Evolutionary conservation across 2,113 vertebrate genomes (phyloP).

Genomic region (Pygoscelis adeliae): DNA sequence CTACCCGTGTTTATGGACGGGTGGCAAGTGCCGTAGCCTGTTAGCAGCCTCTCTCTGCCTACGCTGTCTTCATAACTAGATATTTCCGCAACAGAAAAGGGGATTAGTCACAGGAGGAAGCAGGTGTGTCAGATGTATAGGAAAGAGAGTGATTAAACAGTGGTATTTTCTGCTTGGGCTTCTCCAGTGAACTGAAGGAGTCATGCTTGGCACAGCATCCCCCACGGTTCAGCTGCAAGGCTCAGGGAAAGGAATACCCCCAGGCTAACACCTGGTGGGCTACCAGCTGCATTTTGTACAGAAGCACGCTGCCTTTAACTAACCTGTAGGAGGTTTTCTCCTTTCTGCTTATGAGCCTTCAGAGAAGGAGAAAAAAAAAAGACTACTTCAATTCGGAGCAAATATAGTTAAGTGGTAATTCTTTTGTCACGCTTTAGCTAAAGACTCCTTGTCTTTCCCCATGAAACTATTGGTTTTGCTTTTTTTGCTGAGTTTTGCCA

Average conservation of each 20-base stretch:
- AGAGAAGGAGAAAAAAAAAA: not conserved
- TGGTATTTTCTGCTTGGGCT: conserved; percentile 17
- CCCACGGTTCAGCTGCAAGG: not conserved
- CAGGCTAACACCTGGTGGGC: conserved; percentile 1
- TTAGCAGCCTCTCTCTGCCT: not conserved
- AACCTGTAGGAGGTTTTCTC: not conserved
- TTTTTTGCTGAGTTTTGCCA: not conserved
- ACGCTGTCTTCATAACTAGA: not conserved
- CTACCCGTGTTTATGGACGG: not conserved
- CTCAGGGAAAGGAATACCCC: not conserved
- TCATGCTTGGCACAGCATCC: not conserved
- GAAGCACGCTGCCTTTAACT: not conserved
- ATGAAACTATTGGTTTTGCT: not conserved
- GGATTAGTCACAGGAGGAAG: conserved; percentile 55
- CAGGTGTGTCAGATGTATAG: conserved; percentile 30
- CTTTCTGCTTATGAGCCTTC: not conserved
- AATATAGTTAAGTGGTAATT: not conserved
- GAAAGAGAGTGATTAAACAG: conserved; percentile 11
- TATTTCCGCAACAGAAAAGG: conserved; percentile 33
- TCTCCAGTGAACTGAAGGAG: not conserved
- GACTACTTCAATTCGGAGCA: not conserved
- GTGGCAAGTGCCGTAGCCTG: not conserved
- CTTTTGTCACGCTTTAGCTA: not conserved
- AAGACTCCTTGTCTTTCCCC: not conserved
- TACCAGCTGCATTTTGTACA: not conserved